These are phyloP conservation scores for Paedocypris sp. DNA, from an alignment of 2,113 vertebrate species.

Conservation along the genomic window DNA sequence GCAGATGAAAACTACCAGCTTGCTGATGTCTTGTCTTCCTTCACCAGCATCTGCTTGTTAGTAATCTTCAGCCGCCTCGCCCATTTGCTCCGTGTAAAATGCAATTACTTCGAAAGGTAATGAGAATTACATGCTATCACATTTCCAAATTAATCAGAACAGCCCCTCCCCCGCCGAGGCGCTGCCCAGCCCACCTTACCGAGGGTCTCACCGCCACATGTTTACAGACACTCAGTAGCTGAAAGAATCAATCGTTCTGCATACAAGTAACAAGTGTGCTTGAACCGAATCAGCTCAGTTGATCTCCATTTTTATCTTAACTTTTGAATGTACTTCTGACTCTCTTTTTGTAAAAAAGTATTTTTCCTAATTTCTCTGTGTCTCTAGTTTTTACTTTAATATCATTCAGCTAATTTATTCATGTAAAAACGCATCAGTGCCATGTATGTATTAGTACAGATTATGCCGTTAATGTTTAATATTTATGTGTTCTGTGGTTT, in stretches of 20 bases:
- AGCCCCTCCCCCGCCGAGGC: conserved; percentile 25
- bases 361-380: too few relatives aligned
- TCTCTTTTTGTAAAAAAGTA: too few relatives aligned
- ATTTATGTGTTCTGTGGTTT: conserved; percentile 12
- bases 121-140: conserved; percentile 44
- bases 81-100: conserved; percentile 38
- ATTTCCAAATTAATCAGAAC: conserved; percentile 45
- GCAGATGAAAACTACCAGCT: conserved; percentile 20
- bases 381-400: too few relatives aligned
- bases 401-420: conserved; percentile 13
- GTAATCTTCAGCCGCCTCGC: conserved; percentile 16
- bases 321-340: too few relatives aligned
- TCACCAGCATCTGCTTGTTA: conserved; percentile 42
- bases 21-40: conserved; percentile 29
- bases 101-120: conserved; percentile 41
- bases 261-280: too few relatives aligned
- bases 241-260: too few relatives aligned
- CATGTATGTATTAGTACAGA: conserved; percentile 26
- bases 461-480: conserved; percentile 52
- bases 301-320: too few relatives aligned
- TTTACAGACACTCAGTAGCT: conserved; percentile 8
- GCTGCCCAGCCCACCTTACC: conserved; percentile 28
- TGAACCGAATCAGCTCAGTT: too few relatives aligned
- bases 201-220: conserved; percentile 1
- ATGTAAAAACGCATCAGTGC: not conserved